phyloP scores from a whole-genome alignment of 1,140 invertebrate species.

The Trichogramma pretiosum region DNA sequence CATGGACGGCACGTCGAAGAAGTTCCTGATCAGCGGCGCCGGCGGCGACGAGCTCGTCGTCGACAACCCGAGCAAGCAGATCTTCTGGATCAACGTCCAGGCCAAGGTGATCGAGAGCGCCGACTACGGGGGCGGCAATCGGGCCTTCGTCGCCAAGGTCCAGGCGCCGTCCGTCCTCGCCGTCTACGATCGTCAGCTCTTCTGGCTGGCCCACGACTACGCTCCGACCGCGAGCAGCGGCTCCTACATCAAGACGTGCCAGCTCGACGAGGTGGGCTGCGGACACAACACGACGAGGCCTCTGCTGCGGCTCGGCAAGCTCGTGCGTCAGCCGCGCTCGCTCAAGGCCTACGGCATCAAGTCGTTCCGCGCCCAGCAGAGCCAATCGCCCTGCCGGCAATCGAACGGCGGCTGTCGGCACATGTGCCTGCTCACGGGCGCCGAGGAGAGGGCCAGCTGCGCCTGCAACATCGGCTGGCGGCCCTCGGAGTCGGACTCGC shows the following conservation, averaged over 20 bases:
- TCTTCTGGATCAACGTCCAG: neutral
- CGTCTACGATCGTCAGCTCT: neutral
- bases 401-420: neutral
- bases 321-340: neutral
- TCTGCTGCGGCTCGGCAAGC: neutral
- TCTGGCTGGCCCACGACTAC: neutral
- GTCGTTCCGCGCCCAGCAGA: neutral
- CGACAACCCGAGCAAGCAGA: neutral
- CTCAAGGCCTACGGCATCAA: neutral
- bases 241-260: too few species aligned
- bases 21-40: neutral
- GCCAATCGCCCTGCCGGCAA: neutral
- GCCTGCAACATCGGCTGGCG: neutral
- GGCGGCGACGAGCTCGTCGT: neutral
- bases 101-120: neutral
- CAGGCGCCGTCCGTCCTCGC: neutral
- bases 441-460: neutral
- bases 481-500: too few species aligned
- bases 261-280: too few species aligned
- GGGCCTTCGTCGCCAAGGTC: neutral
- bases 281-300: too few species aligned
- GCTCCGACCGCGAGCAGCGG: too few species aligned
- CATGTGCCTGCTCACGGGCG: neutral
- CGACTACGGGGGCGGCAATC: neutral
- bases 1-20: neutral